phyloP scores from a whole-genome alignment of 35 echinoderm and acorn worm genomes.

The Diadema setosum region DNA sequence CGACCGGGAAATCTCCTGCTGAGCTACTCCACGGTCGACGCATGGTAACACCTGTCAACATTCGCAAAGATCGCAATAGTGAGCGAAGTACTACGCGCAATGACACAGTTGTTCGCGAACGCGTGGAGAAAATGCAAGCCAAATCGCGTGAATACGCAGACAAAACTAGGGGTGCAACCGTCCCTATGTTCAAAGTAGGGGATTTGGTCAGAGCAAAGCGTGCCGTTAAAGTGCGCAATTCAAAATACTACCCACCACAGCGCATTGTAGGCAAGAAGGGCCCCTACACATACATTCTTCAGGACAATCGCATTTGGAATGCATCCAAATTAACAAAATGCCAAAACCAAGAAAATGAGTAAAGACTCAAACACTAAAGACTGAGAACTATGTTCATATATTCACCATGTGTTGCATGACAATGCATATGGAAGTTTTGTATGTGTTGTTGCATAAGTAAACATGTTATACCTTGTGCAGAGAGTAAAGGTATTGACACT shows the following conservation, averaged over 20 bases:
- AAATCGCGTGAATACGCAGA: not conserved
- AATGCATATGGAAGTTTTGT: too few relatives aligned
- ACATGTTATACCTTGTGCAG: too few relatives aligned
- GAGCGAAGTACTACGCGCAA: not conserved
- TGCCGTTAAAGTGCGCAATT: not conserved
- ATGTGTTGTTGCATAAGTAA: too few relatives aligned
- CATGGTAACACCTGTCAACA: constrained; percentile 27
- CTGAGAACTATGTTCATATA: not conserved
- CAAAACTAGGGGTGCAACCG: not conserved
- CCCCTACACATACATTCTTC: not conserved
- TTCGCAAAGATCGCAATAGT: not conserved
- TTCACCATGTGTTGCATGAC: too few relatives aligned
- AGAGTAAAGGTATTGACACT: too few relatives aligned
- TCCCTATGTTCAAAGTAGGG: not conserved
- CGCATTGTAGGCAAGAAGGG: not conserved
- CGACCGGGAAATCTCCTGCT: constrained; percentile 49
- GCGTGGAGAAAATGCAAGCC: not conserved
- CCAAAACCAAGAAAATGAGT: not conserved
- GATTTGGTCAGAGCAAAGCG: not conserved
- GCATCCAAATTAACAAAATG: not conserved
- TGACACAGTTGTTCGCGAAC: not conserved
- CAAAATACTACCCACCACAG: not conserved
- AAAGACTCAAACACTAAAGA: not conserved
- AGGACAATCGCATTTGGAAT: not conserved
- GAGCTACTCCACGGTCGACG: constrained; percentile 40